Evolutionary conservation across 2,888 invertebrate species (phyloP), one percentile per base, ranked within the genome.

Genomic region (Mimumesa dahlbomi): DNA sequence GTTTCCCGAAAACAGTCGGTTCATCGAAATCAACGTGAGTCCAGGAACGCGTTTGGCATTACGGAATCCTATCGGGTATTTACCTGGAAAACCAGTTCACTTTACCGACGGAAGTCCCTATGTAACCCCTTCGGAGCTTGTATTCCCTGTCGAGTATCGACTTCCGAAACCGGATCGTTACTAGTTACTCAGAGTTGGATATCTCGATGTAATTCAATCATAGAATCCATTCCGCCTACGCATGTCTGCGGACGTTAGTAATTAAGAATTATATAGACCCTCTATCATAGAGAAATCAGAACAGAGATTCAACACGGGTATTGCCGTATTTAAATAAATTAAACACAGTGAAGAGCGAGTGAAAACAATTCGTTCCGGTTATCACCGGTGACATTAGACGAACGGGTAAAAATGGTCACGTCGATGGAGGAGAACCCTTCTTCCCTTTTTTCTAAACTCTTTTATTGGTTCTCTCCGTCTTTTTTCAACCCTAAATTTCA

Each of bases 401-500:
- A 64, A 54, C 18, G 63, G 62, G 63, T 70, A 66, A 66, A 53
- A 63, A 61, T 54, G 22, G 52, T 42, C 34, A n/a, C 57, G 36
- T 34, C 34, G 48, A 53, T 36, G 36, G 52, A 45, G 22, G 49
- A 58, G 43, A 50, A 68, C 66, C 65, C 56, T 57, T 25, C 9
- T 36, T 46, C 40, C 53, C 57, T 40, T 21, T 36, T 21, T 31
- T 40, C 42, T 46, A 22, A 50, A 54, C 67, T 66, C 57, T 49
- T 68, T 66, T 53, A 16, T 49, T 2, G 16, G 40, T 31, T 14
- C 58, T 31, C 49, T 16, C 46, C 38, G 9, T 38, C 36, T 66
- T 43, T 52, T 68, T 63, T 59, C 63, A 81, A 84, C 84, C 85
- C 86, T 85, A 87, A 88, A 88, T 87, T 87, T 88, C 85, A 84